Evolutionary conservation across 1,140 invertebrate species (phyloP), one percentile per base, ranked within the genome.

Genomic region (Leptonema lineaticorne): DNA sequence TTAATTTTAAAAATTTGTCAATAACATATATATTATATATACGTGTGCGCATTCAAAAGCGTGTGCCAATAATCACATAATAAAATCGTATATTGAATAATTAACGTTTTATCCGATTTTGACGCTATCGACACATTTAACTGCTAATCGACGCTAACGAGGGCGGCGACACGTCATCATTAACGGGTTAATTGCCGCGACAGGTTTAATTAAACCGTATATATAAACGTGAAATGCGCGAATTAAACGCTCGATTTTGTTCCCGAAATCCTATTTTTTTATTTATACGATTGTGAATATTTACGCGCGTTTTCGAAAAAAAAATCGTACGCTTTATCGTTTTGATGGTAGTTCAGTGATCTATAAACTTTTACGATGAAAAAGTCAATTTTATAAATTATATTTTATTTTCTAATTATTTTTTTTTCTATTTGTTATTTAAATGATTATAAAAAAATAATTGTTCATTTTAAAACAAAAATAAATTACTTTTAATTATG

Each of bases 121-220:
- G 50, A 26, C 50, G n/a, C 20, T 22, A n/a, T 45, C 37, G 37
- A 45, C 37, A 45, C 37, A 9, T 9, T 45, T 45, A 45, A 50
- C 20, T 53, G 50, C 50, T 53, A 26, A 53, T 53, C 50, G 50
- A 53, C 50, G 22, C 27, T 53, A 53, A 53, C 20, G 22, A 53
- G 37, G 37, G 37, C 16, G 37, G 37, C 9, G 37, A 41, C 37
- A 11, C 50, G 50, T 53, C 50, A 53, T 53, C 20, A 53, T 53
- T 22, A 53, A 11, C 11, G 8, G 7, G 50, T 53, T 53, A 53
- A 53, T 53, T 53, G 22, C 20, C 50, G 50, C 8, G 50, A 53
- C 50, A 8, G 50, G 24, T 24, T 26, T 53, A 53, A 53, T 53
- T 53, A 53, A 53, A 53, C 22, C 9, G 50, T 53, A 26, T 14